Base-by-base conservation (phyloP, 1,140 invertebrate genomes). In the Neotoxoptera formosana region DNA sequence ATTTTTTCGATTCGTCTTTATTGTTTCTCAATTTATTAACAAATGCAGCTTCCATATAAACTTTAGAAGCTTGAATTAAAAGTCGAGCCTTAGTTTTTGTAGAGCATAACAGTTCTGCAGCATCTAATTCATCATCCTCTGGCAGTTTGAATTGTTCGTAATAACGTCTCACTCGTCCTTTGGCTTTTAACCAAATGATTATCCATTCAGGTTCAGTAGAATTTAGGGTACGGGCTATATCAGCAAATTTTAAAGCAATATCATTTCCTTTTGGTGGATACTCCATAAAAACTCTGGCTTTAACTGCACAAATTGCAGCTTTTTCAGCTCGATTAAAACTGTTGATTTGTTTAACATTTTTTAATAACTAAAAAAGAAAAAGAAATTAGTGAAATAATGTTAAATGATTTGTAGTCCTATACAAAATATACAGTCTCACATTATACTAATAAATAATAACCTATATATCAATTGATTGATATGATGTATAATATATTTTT, bases 151-250 rank as follows among this genome's bases (percentile, higher is more conserved):
- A 56, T 45, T 36, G 48, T 17, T 34, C 3, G 6, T 92, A 53
- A 53, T 84, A 93, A 34, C 91, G 76, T 53, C 91, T 93, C 3
- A 93, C 91, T 84, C 91, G 45, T 41, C 91, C 91, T 93, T 93
- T 93, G 9, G 91, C 91, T 93, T 93, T 93, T 84, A 93, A 51
- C 91, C 91, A 93, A n/a, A 93, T 93, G 7, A 53, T 25, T 41
- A 93, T 30, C 91, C 91, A 93, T 53, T 93, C 81, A 4, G 48
- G 23, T 56, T 93, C 91, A 34, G 47, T 81, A 81, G 90, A 83
- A 83, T 92, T 41, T 36, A 92, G 11, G 6, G 25, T 86, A 14
- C 84, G 25, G 14, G 84, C 41, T 86, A 25, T 2, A 86, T 45
- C 11, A 53, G 91, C 48, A 83, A 93, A 84, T 41, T 51, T 51